Conservation (phyloP, 1,140 invertebrate species). For the Drosophila fuyamai region DNA sequence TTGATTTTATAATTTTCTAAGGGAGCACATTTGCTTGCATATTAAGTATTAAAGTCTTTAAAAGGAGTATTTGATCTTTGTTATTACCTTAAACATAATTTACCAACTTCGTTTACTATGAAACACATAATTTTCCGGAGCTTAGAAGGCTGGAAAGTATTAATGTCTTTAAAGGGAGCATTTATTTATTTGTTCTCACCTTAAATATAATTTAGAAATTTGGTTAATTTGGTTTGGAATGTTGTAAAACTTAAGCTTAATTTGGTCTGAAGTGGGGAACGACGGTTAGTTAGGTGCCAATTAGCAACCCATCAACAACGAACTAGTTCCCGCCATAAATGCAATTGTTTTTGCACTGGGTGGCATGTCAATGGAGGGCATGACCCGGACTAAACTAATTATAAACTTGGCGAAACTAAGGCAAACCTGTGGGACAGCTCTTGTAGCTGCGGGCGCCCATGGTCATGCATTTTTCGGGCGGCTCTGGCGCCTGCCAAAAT, state of each 20-base stretch:
- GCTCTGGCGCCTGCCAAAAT: constrained; percentile 28
- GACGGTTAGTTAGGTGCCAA: neutral
- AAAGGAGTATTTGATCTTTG: too few relatives aligned
- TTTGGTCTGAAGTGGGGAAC: neutral
- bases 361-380: constrained; percentile 39
- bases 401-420: constrained; percentile 54
- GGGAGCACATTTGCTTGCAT: too few relatives aligned
- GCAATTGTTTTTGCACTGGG: neutral
- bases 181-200: too few relatives aligned
- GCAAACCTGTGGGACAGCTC: constrained; percentile 48
- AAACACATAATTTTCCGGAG: too few relatives aligned
- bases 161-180: too few relatives aligned
- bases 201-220: too few relatives aligned
- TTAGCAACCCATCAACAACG: constrained; percentile 13
- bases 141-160: too few relatives aligned
- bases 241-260: neutral
- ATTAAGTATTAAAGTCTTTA: too few relatives aligned
- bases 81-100: too few relatives aligned
- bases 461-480: constrained; percentile 60
- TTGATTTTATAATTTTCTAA: too few relatives aligned
- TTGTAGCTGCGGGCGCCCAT: constrained; percentile 28
- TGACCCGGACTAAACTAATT: constrained; percentile 65
- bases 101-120: too few relatives aligned
- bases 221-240: neutral
- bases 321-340: constrained; percentile 18